These are phyloP conservation scores for Saguinus midas DNA, from an alignment of 2,113 vertebrate species.

Conservation along the genomic window DNA sequence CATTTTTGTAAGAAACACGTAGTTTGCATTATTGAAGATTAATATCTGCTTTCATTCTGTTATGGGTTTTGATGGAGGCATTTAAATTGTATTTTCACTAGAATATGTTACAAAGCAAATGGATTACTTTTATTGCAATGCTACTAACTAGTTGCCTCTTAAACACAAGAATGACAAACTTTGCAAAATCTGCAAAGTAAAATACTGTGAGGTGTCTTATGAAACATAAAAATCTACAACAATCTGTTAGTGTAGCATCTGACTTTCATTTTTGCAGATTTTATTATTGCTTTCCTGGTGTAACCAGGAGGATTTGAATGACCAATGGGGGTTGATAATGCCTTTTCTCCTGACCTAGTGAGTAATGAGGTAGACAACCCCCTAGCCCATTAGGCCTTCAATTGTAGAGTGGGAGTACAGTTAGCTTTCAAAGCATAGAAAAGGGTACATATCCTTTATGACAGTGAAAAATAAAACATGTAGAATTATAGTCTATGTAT, in stretches of 20 bases:
- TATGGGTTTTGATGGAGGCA: background rate
- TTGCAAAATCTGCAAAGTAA: constrained; percentile 22
- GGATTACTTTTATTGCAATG: background rate
- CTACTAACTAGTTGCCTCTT: constrained; percentile 52
- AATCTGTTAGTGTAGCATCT: constrained; percentile 58
- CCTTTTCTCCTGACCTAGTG: constrained; percentile 80
- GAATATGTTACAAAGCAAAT: background rate
- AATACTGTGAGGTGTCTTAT: background rate
- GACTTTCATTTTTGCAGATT: constrained; percentile 83
- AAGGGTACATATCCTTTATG: constrained; percentile 73
- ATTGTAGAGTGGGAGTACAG: constrained; percentile 82
- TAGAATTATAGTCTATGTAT: constrained; percentile 72
- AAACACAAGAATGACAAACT: background rate
- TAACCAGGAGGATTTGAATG: constrained; percentile 87
- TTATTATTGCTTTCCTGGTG: constrained; percentile 84
- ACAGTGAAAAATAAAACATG: constrained; percentile 62
- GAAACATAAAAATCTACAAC: background rate
- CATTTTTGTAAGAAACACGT: constrained; percentile 1
- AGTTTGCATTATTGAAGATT: background rate
- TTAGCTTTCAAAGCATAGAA: constrained; percentile 79
- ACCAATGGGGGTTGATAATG: constrained; percentile 80
- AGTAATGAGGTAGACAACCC: constrained; percentile 86
- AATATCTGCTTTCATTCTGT: background rate
- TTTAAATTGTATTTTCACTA: constrained; percentile 21
- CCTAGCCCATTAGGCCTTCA: constrained; percentile 77